Evolutionary conservation across 2,797 vertebrate genomes (phyloP), one percentile per base, ranked within the genome.

Genomic region (Phrynocephalus guinanensis): DNA sequence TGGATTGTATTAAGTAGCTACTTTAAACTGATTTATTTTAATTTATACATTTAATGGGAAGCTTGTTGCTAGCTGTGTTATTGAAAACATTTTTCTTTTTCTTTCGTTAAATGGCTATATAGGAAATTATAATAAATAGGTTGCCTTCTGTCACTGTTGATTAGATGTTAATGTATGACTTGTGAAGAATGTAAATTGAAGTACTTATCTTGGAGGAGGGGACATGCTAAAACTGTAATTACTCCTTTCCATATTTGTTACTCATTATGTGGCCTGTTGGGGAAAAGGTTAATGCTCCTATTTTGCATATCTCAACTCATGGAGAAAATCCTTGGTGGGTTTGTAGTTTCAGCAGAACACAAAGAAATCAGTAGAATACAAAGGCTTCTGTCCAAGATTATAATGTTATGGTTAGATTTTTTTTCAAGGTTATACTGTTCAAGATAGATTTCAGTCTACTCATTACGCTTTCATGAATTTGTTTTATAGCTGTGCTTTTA

Each of bases 221-320:
- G 0, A 0, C 20, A 56, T 28, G 8, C 5, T 88, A 71, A 66
- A 16, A 71, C 66, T 83, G 30, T 85, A 30, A 66, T 76, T 24
- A 67, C n/a, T 67, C 44, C 24, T 68, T 52, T 38, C 33, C 22
- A 26, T 44, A 83, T 78, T 78, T 87, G 81, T 73, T 70, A 85
- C 44, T 76, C 48, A 56, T 52, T 85, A 8, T 24, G 70, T 77
- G 52, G 75, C 18, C 48, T 56, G 18, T 8, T 26, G 78, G 48
- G 75, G 30, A 30, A 48, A 88, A 79, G 28, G 18, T 44, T 79
- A 79, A 77, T 71, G 3, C 28, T 44, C 72, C 50, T 66, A 33
- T 63, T 88, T 84, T 88, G 50, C 33, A 79, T 88, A 88, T 79
- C 50, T 79, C 66, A 71, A 9, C 75, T 83, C 2, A 13, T 83